Percentiles rank a stretch among this genome's conserved stretches.
phyloP scores from a whole-genome alignment of 2,888 invertebrate species.

The Rutpela maculata region DNA sequence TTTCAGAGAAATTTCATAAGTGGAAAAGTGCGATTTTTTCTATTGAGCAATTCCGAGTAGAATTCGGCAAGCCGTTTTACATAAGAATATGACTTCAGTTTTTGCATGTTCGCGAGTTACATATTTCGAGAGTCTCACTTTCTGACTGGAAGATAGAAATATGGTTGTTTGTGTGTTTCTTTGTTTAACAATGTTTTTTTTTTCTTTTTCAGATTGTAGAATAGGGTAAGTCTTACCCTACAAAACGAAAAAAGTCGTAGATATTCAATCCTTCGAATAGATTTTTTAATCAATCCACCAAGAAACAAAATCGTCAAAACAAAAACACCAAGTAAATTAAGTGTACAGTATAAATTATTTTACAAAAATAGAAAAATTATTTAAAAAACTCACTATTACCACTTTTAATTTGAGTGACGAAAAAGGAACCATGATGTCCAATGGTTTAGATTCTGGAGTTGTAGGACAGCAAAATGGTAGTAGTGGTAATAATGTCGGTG shows the following conservation, averaged over 20 bases:
- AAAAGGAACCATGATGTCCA: conserved; percentile 82
- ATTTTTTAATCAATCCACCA: conserved; percentile 35
- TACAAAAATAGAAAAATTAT: conserved; percentile 64
- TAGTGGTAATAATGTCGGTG: conserved; percentile 75
- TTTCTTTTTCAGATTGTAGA: conserved; percentile 65
- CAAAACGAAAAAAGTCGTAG: conserved; percentile 49
- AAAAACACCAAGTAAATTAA: conserved; percentile 57
- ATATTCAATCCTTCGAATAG: conserved; percentile 47
- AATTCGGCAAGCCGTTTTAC: too few relatives aligned
- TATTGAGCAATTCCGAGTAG: too few relatives aligned
- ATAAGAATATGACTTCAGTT: too few relatives aligned
- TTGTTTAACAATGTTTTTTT: conserved; percentile 21
- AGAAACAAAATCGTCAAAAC: conserved; percentile 53
- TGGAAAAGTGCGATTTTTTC: too few relatives aligned
- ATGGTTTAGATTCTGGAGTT: conserved; percentile 86
- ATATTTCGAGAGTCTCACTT: too few relatives aligned
- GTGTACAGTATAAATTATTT: conserved; percentile 56
- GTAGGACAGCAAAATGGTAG: conserved; percentile 91
- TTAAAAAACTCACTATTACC: conserved; percentile 60
- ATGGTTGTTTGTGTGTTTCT: not conserved
- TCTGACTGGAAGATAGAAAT: not conserved
- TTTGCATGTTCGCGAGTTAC: too few relatives aligned
- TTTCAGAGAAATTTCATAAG: too few relatives aligned
- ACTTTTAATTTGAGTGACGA: conserved; percentile 66
- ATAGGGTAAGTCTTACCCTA: conserved; percentile 57